phyloP scores from a whole-genome alignment of 2,888 invertebrate species.

The Phortica magna region DNA sequence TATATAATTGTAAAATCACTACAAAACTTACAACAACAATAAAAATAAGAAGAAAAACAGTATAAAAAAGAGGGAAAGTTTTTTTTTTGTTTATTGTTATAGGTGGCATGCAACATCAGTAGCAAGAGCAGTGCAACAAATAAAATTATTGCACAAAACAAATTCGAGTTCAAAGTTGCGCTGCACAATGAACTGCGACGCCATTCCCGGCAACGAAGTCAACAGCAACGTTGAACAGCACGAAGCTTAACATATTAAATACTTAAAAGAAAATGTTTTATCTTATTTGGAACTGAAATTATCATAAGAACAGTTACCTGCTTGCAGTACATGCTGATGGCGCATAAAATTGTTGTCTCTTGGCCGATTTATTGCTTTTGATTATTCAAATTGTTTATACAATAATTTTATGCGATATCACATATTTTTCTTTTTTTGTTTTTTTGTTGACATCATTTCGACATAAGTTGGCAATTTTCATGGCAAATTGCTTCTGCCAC shows the following conservation, averaged over 20 bases:
- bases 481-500: background rate
- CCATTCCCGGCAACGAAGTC: background rate
- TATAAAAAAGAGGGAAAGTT: background rate
- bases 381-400: too few relatives aligned
- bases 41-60: background rate
- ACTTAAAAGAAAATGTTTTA: background rate
- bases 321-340: conserved; percentile 37
- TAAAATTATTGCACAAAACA: too few relatives aligned
- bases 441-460: background rate
- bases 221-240: conserved; percentile 30
- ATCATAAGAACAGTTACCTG: conserved; percentile 14
- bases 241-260: conserved; percentile 22
- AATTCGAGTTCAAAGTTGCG: conserved; percentile 1
- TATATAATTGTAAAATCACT: conserved; percentile 27
- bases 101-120: conserved; percentile 24
- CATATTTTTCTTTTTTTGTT: too few relatives aligned
- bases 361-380: background rate
- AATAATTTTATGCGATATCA: too few relatives aligned
- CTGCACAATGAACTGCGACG: too few relatives aligned
- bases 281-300: too few relatives aligned
- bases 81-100: conserved; percentile 6
- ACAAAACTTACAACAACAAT: background rate
- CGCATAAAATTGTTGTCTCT: conserved; percentile 42
- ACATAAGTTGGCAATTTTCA: conserved; percentile 1
- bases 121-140: background rate